Conservation (phyloP, 2,888 invertebrate species). For the Torymus tubicola region DNA sequence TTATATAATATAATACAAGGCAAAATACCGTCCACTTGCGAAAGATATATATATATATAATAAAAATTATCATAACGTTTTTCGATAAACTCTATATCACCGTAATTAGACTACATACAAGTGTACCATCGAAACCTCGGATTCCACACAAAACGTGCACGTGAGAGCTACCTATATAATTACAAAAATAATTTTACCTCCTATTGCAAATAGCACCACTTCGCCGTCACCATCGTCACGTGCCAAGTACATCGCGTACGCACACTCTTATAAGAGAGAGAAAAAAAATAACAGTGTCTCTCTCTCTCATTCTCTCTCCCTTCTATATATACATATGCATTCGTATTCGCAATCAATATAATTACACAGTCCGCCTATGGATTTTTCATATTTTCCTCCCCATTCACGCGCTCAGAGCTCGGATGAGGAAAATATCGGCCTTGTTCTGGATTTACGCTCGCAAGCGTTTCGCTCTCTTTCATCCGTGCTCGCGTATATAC, state of each 20-base stretch:
- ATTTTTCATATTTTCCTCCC: conserved; percentile 31
- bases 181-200: background rate
- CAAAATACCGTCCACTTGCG: no score
- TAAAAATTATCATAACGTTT: no score
- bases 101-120: no score
- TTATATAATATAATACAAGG: no score
- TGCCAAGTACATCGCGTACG: background rate
- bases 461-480: background rate
- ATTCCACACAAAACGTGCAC: no score
- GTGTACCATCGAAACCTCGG: no score
- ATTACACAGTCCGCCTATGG: conserved; percentile 14
- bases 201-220: no score
- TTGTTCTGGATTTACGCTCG: conserved; percentile 32
- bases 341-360: conserved; percentile 37
- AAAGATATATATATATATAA: no score
- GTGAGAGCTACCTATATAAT: background rate
- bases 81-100: no score
- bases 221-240: background rate
- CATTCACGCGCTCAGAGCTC: no score
- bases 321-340: background rate
- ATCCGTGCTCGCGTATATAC: no score
- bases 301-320: background rate
- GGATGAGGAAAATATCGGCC: conserved; percentile 20
- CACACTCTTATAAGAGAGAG: background rate
- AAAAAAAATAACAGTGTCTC: background rate